Evolutionary conservation across 2,888 invertebrate species (phyloP), one percentile per base, ranked within the genome.

Genomic region (Latheticus oryzae): DNA sequence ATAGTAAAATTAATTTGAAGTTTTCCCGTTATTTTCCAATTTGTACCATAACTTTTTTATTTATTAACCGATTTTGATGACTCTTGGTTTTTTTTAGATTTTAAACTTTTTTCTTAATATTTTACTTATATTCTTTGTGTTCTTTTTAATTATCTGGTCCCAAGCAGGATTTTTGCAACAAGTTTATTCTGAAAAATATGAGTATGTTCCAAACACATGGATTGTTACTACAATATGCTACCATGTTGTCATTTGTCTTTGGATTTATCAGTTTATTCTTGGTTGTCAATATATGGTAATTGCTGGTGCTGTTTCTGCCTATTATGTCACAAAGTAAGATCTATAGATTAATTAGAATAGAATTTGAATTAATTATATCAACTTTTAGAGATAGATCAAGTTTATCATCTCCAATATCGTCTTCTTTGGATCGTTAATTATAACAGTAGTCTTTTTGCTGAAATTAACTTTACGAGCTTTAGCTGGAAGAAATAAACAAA

Each of bases 201-300:
- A 60, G 0, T 77, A 75, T 61, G 64, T 70, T 15, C 76, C 74
- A 55, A 71, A 76, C 50, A 64, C 59, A 2, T 62, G 68, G 2
- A 75, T 76, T 65, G 68, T 73, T 64, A 73, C 76, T 62, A 64
- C 79, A 5, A 70, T 79, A 35, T 78, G 78, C 76, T 78, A 79
- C 61, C 79, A 80, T 59, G 60, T 80, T 8, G 73, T 86, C 43
- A 85, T 83, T 4, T 74, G 84, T 42, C n/a, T 42, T 5, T 50
- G 50, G 50, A 23, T 23, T 11, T 12, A 24, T 2, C 16, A 23
- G 2, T 50, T 50, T 26, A 11, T 37, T n/a, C 11, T 38, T 7
- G 50, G n/a, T 2, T 50, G 38, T 15, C 50, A 50, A 40, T 24
- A 50, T 9, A 50, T 50, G 38, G 24, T 50, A n/a, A 15, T 50